These are phyloP conservation scores for Lithophane socia DNA, from an alignment of 2,888 invertebrate species.

Conservation along the genomic window DNA sequence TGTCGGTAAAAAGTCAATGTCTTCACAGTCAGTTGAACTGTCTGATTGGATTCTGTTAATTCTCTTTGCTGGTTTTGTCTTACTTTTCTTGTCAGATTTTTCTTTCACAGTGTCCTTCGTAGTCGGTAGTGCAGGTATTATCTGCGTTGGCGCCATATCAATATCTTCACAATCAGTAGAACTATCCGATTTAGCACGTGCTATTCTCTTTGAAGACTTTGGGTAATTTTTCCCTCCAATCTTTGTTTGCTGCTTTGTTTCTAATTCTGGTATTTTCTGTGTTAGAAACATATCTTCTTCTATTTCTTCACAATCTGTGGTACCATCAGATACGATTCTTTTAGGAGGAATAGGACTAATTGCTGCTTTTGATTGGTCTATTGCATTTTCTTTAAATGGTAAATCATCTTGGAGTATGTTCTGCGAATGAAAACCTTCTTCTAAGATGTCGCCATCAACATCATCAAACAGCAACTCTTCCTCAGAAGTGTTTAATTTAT, in stretches of 20 bases:
- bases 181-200: constrained; percentile 68
- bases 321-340: constrained; percentile 62
- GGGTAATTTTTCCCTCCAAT: not conserved
- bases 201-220: constrained; percentile 43
- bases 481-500: constrained; percentile 72
- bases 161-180: constrained; percentile 80
- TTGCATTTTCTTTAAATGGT: constrained; percentile 32
- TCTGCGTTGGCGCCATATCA: constrained; percentile 73
- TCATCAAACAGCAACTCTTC: constrained; percentile 83
- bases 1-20: constrained; percentile 65
- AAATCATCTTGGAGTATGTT: constrained; percentile 75
- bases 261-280: constrained; percentile 59
- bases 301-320: constrained; percentile 67
- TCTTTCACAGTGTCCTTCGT: constrained; percentile 1
- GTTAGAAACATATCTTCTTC: constrained; percentile 59
- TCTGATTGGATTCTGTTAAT: constrained; percentile 66
- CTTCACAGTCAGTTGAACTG: constrained; percentile 72
- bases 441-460: constrained; percentile 73
- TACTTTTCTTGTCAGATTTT: not conserved
- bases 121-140: constrained; percentile 57
- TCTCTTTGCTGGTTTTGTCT: constrained; percentile 51
- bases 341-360: constrained; percentile 24
- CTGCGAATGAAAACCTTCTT: constrained; percentile 79
- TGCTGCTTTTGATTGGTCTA: constrained; percentile 24
- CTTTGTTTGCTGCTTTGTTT: constrained; percentile 21